Percentiles rank a stretch among this genome's conserved stretches.
These are phyloP conservation scores for Pogonomyrmex californicus DNA, from an alignment of 1,140 invertebrate genomes.

Conservation along the genomic window DNA sequence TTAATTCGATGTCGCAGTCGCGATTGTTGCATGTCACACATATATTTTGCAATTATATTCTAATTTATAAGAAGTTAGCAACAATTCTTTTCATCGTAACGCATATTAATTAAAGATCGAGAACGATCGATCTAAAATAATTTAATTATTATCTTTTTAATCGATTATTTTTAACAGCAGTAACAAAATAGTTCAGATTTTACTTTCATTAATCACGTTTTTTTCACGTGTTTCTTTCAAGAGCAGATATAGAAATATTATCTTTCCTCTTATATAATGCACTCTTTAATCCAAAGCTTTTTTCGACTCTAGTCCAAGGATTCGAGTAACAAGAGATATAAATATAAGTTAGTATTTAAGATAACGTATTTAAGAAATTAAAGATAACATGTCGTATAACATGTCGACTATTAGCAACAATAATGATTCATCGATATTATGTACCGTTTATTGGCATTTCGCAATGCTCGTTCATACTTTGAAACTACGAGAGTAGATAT, in stretches of 20 bases:
- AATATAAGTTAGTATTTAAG: no score
- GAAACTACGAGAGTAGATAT: not conserved
- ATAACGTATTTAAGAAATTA: not conserved
- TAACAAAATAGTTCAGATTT: not conserved
- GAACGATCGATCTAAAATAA: not conserved
- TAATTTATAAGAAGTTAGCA: not conserved
- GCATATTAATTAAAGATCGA: not conserved
- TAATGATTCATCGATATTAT: constrained; percentile 24
- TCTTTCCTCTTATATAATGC: not conserved
- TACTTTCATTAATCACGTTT: not conserved
- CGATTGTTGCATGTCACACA: not conserved
- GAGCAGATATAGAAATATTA: not conserved
- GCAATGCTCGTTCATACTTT: not conserved
- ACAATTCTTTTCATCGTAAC: not conserved
- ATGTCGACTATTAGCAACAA: not conserved
- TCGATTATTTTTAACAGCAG: not conserved
- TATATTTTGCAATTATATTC: not conserved
- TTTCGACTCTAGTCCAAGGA: not conserved
- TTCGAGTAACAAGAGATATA: not conserved
- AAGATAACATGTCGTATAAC: not conserved
- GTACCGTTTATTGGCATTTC: not conserved
- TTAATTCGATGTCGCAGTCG: not conserved
- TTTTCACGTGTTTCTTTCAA: not conserved
- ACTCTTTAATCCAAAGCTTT: not conserved
- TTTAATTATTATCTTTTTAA: not conserved